Conservation (phyloP, 2,888 invertebrate species). For the Aleiodes alternator region DNA sequence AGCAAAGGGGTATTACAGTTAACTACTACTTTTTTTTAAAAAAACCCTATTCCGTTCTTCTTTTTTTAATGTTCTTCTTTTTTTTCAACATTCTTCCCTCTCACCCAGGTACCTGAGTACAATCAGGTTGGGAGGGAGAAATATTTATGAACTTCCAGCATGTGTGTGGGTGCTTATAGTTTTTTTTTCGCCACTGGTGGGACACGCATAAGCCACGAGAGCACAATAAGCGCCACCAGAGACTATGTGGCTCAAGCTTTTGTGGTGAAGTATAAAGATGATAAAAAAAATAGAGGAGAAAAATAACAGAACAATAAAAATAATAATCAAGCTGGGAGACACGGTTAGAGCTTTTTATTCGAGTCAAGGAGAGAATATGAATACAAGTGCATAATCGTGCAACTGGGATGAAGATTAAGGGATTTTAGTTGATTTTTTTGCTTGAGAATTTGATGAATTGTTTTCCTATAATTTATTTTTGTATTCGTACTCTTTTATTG, state of each 20-base stretch:
- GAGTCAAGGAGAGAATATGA: constrained; percentile 34
- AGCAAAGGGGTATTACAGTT: constrained; percentile 51
- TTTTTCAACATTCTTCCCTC: constrained; percentile 26
- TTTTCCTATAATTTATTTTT: neutral
- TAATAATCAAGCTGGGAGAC: constrained; percentile 25
- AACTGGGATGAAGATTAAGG: constrained; percentile 17
- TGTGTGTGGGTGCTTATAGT: constrained; percentile 10
- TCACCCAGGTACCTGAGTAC: constrained; percentile 1
- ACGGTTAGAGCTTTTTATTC: constrained; percentile 18
- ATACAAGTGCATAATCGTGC: constrained; percentile 42
- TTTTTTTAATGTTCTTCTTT: constrained; percentile 39
- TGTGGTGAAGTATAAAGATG: constrained; percentile 38
- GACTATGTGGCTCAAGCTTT: constrained; percentile 27
- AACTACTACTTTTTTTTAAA: constrained; percentile 45
- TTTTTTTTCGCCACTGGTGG: constrained; percentile 31
- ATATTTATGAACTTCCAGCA: constrained; percentile 42
- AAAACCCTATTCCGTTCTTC: constrained; percentile 26
- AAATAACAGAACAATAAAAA: constrained; percentile 39
- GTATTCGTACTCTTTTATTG: too few species aligned
- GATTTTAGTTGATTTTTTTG: constrained; percentile 30
- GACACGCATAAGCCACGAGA: constrained; percentile 38
- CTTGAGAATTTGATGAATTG: constrained; percentile 46
- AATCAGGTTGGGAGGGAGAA: constrained; percentile 34
- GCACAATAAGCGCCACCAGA: constrained; percentile 39
- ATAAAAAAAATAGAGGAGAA: constrained; percentile 25